Evolutionary conservation across 2,888 invertebrate genomes (phyloP).

Genomic region (Napeogenes inachia): DNA sequence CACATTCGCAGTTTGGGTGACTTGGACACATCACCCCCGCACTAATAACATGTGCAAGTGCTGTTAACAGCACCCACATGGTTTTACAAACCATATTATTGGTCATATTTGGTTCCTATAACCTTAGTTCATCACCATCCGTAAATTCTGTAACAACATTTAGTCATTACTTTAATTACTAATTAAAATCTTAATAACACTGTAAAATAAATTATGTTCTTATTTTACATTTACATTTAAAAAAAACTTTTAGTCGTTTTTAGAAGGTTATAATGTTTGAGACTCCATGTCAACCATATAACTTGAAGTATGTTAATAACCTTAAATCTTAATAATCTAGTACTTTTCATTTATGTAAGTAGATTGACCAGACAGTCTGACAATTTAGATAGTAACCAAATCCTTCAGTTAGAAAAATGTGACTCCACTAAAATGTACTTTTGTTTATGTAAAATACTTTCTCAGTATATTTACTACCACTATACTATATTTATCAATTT

Average conservation of each 20-base stretch:
- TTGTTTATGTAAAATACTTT: no score
- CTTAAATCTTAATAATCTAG: not conserved
- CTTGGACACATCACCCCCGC: slow-evolving; percentile 62
- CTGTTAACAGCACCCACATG: slow-evolving; percentile 51
- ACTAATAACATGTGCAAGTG: slow-evolving; percentile 61
- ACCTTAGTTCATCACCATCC: slow-evolving; percentile 22
- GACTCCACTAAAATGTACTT: no score
- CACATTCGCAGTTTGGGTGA: slow-evolving; percentile 73
- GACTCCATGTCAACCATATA: no score
- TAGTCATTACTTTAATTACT: not conserved
- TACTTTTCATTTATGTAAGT: not conserved
- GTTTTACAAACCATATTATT: slow-evolving; percentile 54
- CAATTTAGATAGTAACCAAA: slow-evolving; percentile 18
- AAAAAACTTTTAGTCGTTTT: no score
- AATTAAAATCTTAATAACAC: not conserved
- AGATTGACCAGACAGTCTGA: slow-evolving; percentile 15
- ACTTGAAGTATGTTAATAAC: not conserved
- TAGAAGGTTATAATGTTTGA: no score
- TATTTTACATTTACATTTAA: no score
- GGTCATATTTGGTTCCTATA: slow-evolving; percentile 28
- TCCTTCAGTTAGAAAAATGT: no score
- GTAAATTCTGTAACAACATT: slow-evolving; percentile 30
- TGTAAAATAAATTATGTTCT: not conserved
- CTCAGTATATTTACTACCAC: no score
- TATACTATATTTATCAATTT: no score